Evolutionary conservation across 2,113 vertebrate species (phyloP), one percentile per base, ranked within the genome.

Genomic region (Phaethornis superciliosus): DNA sequence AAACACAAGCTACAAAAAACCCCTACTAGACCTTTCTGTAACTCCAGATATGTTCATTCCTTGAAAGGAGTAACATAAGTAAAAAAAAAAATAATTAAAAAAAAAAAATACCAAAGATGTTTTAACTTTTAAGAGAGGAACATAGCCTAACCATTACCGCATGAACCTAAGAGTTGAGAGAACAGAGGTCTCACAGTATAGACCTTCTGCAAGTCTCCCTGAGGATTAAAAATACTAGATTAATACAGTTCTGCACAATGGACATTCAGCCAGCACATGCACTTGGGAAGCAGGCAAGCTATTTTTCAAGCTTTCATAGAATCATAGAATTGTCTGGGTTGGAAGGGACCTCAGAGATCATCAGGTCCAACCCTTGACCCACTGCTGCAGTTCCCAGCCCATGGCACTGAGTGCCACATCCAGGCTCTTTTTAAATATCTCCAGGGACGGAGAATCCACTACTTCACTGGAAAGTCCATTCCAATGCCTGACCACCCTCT

Each of bases 61-160:
- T 92, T 52, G 85, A 37, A 21, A 89, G 46, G 9, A 88, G 9
- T 22, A 85, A 89, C 58, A 90, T 55, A 94, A 90, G 88, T 71
- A 85, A 8, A 82, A 85, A 85, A 93, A 85, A 71, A 72, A 81
- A n/a, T n/a, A 7, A 44, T n/a, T 49, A 56, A 56, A 88, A 89
- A 81, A 26, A 56, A 78, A 84, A 81, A 51, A 68, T n/a, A n/a
- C n/a, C n/a, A n/a, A n/a, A n/a, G n/a, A n/a, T 49, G 15, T 59
- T 92, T 90, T 44, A 74, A 62, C 19, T 67, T 47, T 68, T 89
- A 56, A 21, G 63, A 79, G 81, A 65, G 40, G 24, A 87, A 69
- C 65, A 60, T 7, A 75, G 46, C 46, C 40, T 81, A 32, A 60
- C 71, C 24, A 28, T 44, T 69, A n/a, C 3, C 63, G 46, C 52